Percentiles rank a stretch among this genome's conserved stretches.
phyloP scores from a whole-genome alignment of 2,113 vertebrate genomes.

The Sterrhoptilus dennistouni region DNA sequence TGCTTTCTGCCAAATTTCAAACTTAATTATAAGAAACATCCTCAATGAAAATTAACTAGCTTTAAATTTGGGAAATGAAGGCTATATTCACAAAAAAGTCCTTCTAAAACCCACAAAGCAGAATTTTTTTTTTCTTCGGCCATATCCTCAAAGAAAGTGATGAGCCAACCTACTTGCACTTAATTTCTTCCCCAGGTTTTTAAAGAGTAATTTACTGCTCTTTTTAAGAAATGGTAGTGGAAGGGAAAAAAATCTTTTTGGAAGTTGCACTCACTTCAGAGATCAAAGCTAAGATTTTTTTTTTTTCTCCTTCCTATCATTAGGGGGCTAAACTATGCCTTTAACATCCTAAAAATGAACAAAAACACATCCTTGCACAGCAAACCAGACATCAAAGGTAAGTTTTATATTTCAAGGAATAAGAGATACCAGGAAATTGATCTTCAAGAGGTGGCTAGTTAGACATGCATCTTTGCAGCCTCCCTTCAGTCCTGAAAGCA shows the following conservation, averaged over 20 bases:
- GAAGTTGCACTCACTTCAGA: neutral
- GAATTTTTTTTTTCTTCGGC: neutral
- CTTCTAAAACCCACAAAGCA: neutral
- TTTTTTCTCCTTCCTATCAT: neutral
- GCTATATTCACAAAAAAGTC: neutral
- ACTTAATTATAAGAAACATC: neutral
- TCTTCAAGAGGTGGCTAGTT: neutral
- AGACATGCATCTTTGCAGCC: neutral
- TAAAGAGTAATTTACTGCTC: neutral
- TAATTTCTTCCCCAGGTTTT: neutral
- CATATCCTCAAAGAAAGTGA: neutral
- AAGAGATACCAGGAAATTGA: neutral
- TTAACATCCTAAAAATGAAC: neutral
- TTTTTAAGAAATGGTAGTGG: neutral
- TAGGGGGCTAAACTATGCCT: neutral
- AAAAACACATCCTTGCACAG: neutral
- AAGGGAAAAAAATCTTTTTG: neutral
- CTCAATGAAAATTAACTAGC: neutral
- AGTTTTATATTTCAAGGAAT: neutral
- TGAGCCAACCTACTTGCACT: neutral
- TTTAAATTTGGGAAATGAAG: neutral
- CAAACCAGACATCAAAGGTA: neutral
- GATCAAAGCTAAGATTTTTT: neutral
- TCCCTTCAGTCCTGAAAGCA: neutral
- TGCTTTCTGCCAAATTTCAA: neutral